Percentiles rank a stretch among this genome's conserved stretches.
Evolutionary conservation across 2,113 vertebrate species (phyloP).

Genomic region (Pipa parva): DNA sequence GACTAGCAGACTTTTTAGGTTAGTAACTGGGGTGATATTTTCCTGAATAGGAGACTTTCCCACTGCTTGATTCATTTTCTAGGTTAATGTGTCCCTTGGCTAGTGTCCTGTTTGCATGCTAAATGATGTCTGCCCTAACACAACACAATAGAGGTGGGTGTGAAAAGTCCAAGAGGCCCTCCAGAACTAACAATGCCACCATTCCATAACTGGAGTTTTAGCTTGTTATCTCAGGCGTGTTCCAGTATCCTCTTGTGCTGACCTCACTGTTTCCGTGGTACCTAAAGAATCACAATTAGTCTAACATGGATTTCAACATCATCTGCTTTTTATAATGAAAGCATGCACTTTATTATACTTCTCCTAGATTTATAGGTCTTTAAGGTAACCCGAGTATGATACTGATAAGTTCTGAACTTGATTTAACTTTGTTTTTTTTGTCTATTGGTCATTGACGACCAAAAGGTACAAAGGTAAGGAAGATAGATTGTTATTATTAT

Average conservation of each 20-base stretch:
- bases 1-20: background rate
- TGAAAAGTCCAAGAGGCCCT: constrained; percentile 9
- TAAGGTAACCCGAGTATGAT: background rate
- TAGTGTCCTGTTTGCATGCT: constrained; percentile 14
- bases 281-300: constrained; percentile 1
- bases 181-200: constrained; percentile 12
- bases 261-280: constrained; percentile 1
- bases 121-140: constrained; percentile 17
- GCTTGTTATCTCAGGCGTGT: constrained; percentile 34
- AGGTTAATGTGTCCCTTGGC: background rate
- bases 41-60: background rate
- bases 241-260: constrained; percentile 24
- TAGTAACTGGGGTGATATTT: background rate
- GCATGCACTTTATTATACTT: background rate
- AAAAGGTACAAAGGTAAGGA: too few relatives aligned
- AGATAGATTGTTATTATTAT: too few relatives aligned
- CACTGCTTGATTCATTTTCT: background rate
- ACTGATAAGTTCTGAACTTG: background rate
- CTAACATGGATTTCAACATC: background rate
- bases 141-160: constrained; percentile 6
- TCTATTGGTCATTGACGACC: background rate
- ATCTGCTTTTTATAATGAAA: background rate
- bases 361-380: background rate
- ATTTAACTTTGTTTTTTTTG: background rate
- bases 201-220: constrained; percentile 8